phyloP scores from a whole-genome alignment of 2,888 invertebrate genomes.

The Calameuta filiformis region DNA sequence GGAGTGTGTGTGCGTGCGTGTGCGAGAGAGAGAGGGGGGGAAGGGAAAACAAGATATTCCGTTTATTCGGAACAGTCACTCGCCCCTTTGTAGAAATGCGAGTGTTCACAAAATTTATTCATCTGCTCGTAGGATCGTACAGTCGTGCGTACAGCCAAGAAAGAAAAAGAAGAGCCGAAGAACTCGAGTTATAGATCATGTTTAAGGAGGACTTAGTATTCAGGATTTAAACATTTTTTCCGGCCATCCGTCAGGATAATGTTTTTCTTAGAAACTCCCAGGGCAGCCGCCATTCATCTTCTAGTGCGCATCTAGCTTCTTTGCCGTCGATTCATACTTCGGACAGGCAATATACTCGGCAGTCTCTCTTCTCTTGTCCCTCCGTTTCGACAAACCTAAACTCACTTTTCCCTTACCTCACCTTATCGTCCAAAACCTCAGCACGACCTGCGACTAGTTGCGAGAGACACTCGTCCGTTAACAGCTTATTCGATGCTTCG shows the following conservation, averaged over 20 bases:
- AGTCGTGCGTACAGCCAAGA: background rate
- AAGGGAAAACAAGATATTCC: background rate
- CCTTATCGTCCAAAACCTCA: background rate
- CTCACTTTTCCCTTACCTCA: background rate
- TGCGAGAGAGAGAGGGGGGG: constrained; percentile 1
- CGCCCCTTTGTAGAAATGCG: background rate
- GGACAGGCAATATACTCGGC: constrained; percentile 23
- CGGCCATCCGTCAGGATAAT: constrained; percentile 46
- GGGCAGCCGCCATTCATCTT: constrained; percentile 37
- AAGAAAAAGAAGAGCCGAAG: background rate
- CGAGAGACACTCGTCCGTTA: background rate
- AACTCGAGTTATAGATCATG: constrained; percentile 34
- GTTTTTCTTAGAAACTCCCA: constrained; percentile 45
- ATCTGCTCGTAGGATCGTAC: background rate
- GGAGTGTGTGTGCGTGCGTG: too few relatives aligned
- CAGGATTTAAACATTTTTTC: constrained; percentile 40
- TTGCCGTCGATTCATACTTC: constrained; percentile 25
- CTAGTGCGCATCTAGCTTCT: constrained; percentile 19
- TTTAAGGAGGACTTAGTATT: constrained; percentile 44
- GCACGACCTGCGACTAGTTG: background rate
- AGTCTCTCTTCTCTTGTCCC: background rate
- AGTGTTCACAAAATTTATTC: background rate
- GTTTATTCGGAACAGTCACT: too few relatives aligned
- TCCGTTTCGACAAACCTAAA: background rate
- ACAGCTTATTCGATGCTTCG: background rate